Percentiles rank a stretch among this genome's conserved stretches.
phyloP scores from a whole-genome alignment of 2,888 invertebrate genomes.

The Ligdia adustata region DNA sequence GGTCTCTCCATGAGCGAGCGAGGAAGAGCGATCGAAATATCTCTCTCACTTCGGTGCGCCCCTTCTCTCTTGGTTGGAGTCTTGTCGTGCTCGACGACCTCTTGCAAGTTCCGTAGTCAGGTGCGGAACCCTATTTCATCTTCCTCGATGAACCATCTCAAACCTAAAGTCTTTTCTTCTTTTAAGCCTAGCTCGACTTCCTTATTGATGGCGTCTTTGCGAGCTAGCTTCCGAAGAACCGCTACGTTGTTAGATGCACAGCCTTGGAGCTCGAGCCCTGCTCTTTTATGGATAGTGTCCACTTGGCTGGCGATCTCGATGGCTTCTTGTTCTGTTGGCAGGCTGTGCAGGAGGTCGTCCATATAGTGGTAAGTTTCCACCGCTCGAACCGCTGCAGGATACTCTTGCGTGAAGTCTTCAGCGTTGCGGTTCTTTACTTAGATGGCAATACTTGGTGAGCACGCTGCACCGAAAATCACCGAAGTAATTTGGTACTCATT shows the following conservation, averaged over 20 bases:
- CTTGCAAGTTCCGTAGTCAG: neutral
- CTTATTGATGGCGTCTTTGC: neutral
- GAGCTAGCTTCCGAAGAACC: neutral
- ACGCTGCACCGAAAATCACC: constrained; percentile 31
- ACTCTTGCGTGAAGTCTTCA: neutral
- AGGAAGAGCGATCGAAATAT: too few relatives aligned
- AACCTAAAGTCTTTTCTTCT: neutral
- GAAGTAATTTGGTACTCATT: constrained; percentile 25
- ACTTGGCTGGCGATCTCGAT: neutral
- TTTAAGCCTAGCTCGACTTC: neutral
- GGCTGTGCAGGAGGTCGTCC: constrained; percentile 12
- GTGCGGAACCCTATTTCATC: neutral
- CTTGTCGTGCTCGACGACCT: neutral
- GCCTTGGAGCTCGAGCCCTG: neutral
- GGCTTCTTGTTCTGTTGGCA: neutral
- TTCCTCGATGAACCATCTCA: neutral
- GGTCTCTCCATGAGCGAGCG: too few relatives aligned
- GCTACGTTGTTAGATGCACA: neutral
- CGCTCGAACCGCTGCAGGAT: neutral
- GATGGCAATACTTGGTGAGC: constrained; percentile 24
- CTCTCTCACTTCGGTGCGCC: too few relatives aligned
- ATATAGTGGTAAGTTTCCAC: constrained; percentile 13
- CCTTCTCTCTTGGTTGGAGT: neutral
- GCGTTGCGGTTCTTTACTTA: constrained; percentile 21
- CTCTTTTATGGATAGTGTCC: neutral